Evolutionary conservation across 2,888 invertebrate species (phyloP).

Genomic region (Spicauda simplicius): DNA sequence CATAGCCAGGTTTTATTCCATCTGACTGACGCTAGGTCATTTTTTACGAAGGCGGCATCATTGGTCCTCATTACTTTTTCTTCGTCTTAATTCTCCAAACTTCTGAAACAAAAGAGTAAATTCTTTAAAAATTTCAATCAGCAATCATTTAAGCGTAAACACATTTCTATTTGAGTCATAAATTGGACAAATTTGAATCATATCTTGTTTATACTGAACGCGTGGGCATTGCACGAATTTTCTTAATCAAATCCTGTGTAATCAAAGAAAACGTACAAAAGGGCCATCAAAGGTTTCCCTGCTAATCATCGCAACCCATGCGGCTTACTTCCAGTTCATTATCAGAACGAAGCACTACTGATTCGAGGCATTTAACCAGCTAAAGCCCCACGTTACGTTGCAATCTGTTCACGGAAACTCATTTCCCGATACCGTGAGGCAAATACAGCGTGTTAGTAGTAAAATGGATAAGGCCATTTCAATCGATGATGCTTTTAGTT

Average conservation of each 20-base stretch:
- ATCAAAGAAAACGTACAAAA: neutral
- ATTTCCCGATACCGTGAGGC: slow-evolving; percentile 24
- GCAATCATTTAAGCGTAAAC: no score
- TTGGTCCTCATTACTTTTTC: slow-evolving; percentile 42
- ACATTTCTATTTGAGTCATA: no score
- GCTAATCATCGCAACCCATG: neutral
- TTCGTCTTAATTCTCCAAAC: slow-evolving; percentile 37
- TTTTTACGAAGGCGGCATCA: slow-evolving; percentile 54
- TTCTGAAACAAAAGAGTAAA: slow-evolving; percentile 51
- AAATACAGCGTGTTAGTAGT: neutral
- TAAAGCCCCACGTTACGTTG: slow-evolving; percentile 11
- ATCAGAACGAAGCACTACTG: neutral
- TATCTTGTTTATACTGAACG: no score
- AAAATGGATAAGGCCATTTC: neutral
- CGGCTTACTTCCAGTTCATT: neutral
- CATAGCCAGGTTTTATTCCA: slow-evolving; percentile 60
- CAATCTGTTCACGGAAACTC: slow-evolving; percentile 31
- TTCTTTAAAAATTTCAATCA: neutral
- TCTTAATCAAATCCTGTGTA: neutral
- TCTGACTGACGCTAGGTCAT: slow-evolving; percentile 60
- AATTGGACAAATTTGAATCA: no score
- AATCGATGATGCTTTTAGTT: neutral
- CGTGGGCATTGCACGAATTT: neutral
- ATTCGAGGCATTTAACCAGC: slow-evolving; percentile 16
- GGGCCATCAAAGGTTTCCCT: neutral